Evolutionary conservation across 1,140 invertebrate species (phyloP), one percentile per base, ranked within the genome.

Genomic region (Bradysia coprophila): DNA sequence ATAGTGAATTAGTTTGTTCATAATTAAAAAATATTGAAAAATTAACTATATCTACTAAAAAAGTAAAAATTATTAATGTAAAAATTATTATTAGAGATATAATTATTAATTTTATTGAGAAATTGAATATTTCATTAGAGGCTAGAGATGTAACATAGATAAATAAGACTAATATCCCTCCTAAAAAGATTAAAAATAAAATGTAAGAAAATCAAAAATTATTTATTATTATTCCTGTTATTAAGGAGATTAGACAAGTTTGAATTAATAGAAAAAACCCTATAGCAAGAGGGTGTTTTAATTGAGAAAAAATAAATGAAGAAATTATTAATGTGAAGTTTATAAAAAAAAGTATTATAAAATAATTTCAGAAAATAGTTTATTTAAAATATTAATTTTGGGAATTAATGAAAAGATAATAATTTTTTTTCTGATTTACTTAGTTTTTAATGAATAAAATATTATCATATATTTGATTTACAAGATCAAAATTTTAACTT

Each of bases 401-500:
- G 65, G 65, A 59, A 70, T 70, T 70, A 69, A 63, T 50, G 62
- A 64, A 56, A 67, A 65, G 55, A 43, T 45, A 48, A 52, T 59
- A 62, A 57, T 65, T 65, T 65, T 65, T n/a, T n/a, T n/a, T n/a
- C n/a, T n/a, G n/a, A n/a, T n/a, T n/a, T n/a, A n/a, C n/a, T n/a
- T n/a, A 28, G 24, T 28, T 28, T 28, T 28, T 62, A 68, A 64
- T 63, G 54, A 58, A 49, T 42, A 33, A 28, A 31, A 31, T 31
- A 9, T 31, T 36, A 43, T 52, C 55, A 63, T 68, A 67, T 59
- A 59, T 62, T 65, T 68, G 62, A 52, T 67, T 70, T 71, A 68
- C 63, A 69, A 69, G 57, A 68, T 61, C 62, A 68, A 64, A 66
- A 56, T 69, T 69, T 68, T 67, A 53, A 51, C n/a, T 69, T 68